Evolutionary conservation across 2,888 invertebrate genomes (phyloP), one percentile per base, ranked within the genome.

Genomic region (Homarus gammarus): DNA sequence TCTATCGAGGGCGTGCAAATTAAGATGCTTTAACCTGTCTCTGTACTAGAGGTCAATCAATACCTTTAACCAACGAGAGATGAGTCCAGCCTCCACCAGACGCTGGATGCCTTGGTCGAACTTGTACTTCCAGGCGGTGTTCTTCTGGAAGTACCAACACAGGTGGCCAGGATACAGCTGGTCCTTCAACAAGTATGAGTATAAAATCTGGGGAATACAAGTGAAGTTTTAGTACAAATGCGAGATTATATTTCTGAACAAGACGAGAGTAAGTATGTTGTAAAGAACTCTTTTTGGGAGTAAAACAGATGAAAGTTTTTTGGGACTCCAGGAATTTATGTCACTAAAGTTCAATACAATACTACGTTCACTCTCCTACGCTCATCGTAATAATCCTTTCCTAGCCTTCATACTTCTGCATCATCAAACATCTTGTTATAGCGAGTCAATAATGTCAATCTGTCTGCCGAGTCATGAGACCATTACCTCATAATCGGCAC

Each of bases 131-230:
- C 81, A 85, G 2, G 89, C 81, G 2, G 89, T 89, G 44, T 89
- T 89, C 84, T 89, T 89, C 49, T 79, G 68, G 78, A 85, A 89
- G 51, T 85, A 81, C 89, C 89, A 89, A 36, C 85, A 81, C 44
- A 89, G 44, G 73, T 89, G 78, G 10, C 81, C 79, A 0, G 89
- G 89, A 31, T 85, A 85, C 73, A 89, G 73, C 81, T 89, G 89
- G 27, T 85, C 85, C 40, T 44, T 22, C 31, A 85, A 27, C 89
- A 85, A 81, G 64, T 85, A 89, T 1, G 44, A 49, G 44, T 12
- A 49, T 49, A 49, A 49, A 18, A 3, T 12, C 18, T 56, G 5
- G 18, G 22, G 12, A 8, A 18, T 5, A 56, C 18, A 56, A 56
- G 0, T 56, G 56, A 18, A 2, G 3, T 56, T 56, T 18, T 5